Evolutionary conservation across 2,113 vertebrate genomes (phyloP), one percentile per base, ranked within the genome.

Genomic region (Aptenodytes forsteri): DNA sequence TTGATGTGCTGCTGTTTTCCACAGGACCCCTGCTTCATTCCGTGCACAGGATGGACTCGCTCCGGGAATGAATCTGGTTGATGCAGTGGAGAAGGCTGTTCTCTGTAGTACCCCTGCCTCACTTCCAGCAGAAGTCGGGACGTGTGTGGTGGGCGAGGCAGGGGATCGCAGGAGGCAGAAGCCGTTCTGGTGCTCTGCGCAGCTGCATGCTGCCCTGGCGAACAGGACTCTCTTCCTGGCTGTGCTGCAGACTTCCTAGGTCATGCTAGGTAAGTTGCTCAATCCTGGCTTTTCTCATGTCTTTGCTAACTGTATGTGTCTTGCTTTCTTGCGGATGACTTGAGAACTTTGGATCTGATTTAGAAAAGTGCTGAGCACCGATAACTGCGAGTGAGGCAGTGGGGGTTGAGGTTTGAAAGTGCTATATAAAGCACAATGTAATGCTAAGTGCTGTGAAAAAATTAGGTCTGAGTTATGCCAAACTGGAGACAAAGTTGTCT

Each of bases 181-280:
- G 89, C 84, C 5, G 4, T 50, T 67, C 72, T 62, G 70, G 76
- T 89, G 87, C 55, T 64, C 73, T 87, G 61, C 1, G 19, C 84
- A 84, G 84, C 75, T 94, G 90, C 40, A 85, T 83, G 93, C 91
- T 96, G 91, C 94, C 89, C 76, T 87, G 78, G 89, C 44, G 0
- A 87, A 64, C 1, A 0, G 61, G 73, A 36, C 56, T 76, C 64
- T 72, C 65, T 90, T 88, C 86, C 76, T 59, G 77, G 58, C 89
- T 66, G 80, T 90, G 83, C 85, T 85, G 66, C 72, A 81, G 38
- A 70, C 80, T 97, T 94, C 89, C 81, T 83, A 77, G 95, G 94
- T 95, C 95, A 96, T 91, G 95, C 95, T 96, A 25, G 92, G 96
- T 97, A 75, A 93, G 92, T 87, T 52, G 19, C 73, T 72, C 18